These are phyloP conservation scores for Zophobas atratus DNA, from an alignment of 1,140 invertebrate genomes.

Conservation along the genomic window DNA sequence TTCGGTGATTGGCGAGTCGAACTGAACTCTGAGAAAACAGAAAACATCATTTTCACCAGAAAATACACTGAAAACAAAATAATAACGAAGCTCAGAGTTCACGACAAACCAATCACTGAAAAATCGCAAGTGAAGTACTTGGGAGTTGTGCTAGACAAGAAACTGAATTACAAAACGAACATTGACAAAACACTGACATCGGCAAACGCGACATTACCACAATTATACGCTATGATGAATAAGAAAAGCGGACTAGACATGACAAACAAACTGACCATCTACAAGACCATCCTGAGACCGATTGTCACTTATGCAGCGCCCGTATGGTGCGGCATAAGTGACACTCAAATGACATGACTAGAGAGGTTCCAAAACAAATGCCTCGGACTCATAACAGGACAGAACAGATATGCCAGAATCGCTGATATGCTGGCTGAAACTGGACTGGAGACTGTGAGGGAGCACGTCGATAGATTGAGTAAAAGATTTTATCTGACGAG, in stretches of 20 bases:
- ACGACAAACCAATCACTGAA: background rate
- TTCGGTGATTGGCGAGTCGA: conserved; percentile 61
- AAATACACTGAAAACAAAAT: conserved; percentile 42
- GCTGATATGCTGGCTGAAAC: background rate
- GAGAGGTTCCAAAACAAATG: conserved; percentile 60
- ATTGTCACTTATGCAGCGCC: conserved; percentile 54
- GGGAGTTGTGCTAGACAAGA: background rate
- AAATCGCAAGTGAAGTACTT: conserved; percentile 10
- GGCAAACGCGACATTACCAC: conserved; percentile 51
- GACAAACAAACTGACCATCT: conserved; percentile 59
- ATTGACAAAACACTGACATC: conserved; percentile 47
- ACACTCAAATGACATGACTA: conserved; percentile 47
- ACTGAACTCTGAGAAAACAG: conserved; percentile 61
- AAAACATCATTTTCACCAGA: conserved; percentile 52
- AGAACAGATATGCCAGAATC: conserved; percentile 34
- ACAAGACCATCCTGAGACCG: conserved; percentile 52
- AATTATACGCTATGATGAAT: conserved; percentile 47
- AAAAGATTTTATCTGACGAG: too few species aligned
- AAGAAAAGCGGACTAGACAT: conserved; percentile 49
- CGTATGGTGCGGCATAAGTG: conserved; percentile 41
- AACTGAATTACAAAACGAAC: conserved; percentile 23
- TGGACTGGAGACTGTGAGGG: too few species aligned
- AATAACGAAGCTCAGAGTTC: background rate
- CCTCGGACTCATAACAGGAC: conserved; percentile 48
- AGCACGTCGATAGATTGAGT: too few species aligned